phyloP scores from a whole-genome alignment of 1,140 invertebrate species.

The Cyclina sinensis region DNA sequence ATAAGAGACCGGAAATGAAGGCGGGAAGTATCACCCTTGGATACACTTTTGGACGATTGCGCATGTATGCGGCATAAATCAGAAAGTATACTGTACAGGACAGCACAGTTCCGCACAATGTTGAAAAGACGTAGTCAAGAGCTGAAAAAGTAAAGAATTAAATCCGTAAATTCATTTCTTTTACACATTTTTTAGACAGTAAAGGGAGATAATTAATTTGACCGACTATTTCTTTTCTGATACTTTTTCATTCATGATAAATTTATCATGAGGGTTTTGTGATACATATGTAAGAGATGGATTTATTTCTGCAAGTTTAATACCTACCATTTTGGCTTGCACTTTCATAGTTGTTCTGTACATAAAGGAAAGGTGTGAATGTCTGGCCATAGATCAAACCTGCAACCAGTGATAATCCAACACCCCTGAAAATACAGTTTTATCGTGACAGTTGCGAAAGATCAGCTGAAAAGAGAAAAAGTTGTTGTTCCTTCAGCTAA shows the following conservation, averaged over 20 bases:
- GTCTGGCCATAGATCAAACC: conserved; percentile 86
- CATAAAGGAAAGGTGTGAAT: conserved; percentile 86
- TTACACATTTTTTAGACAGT: not conserved
- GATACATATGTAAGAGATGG: no score
- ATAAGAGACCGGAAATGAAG: conserved; percentile 86
- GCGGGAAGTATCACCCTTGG: conserved; percentile 86
- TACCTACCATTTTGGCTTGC: conserved; percentile 81
- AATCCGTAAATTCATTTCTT: no score
- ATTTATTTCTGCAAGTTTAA: not conserved
- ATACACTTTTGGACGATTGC: conserved; percentile 86
- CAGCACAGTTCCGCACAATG: conserved; percentile 86
- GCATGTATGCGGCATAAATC: conserved; percentile 84
- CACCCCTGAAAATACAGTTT: conserved; percentile 81
- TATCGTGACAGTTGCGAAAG: no score
- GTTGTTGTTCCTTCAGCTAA: no score
- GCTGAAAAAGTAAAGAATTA: conserved; percentile 73
- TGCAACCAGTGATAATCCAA: conserved; percentile 82
- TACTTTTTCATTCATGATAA: no score
- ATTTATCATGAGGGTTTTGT: no score
- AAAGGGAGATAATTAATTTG: not conserved
- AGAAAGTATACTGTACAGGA: conserved; percentile 86
- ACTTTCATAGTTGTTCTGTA: conserved; percentile 82
- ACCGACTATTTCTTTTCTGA: not conserved
- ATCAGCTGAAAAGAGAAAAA: no score
- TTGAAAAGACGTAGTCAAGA: conserved; percentile 87